Evolutionary conservation across 2,888 invertebrate species (phyloP).

Genomic region (Hirtodrosophila alboralis): DNA sequence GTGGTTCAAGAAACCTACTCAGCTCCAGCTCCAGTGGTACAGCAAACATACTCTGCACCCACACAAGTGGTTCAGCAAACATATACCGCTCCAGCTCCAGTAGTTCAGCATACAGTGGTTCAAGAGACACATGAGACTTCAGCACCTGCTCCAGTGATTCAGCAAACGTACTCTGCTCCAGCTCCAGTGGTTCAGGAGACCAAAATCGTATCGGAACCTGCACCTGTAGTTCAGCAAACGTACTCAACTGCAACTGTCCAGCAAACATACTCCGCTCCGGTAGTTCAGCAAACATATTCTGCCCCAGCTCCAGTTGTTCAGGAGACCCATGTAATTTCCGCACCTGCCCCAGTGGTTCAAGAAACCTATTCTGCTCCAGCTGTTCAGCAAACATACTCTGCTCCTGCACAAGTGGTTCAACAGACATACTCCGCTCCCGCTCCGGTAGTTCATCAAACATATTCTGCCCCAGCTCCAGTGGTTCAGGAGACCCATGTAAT

Average conservation of each 20-base stretch:
- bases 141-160: slow-evolving; percentile 14
- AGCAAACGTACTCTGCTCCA: slow-evolving; percentile 28
- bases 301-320: slow-evolving; percentile 32
- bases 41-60: background rate
- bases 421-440: slow-evolving; percentile 22
- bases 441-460: slow-evolving; percentile 22
- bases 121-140: slow-evolving; percentile 15
- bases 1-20: slow-evolving; percentile 28
- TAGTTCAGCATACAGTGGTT: slow-evolving; percentile 18
- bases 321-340: slow-evolving; percentile 11
- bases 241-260: slow-evolving; percentile 30
- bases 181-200: slow-evolving; percentile 23
- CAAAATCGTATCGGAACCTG: slow-evolving; percentile 12
- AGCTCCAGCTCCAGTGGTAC: slow-evolving; percentile 29
- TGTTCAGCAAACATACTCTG: slow-evolving; percentile 20
- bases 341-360: slow-evolving; percentile 16
- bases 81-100: slow-evolving; percentile 17
- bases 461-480: slow-evolving; percentile 26
- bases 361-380: slow-evolving; percentile 22
- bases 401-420: slow-evolving; percentile 33
- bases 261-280: slow-evolving; percentile 35
- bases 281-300: slow-evolving; percentile 23
- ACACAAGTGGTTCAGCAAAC: slow-evolving; percentile 36
- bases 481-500: slow-evolving; percentile 15
- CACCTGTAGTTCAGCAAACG: slow-evolving; percentile 27